Evolutionary conservation across 2,797 vertebrate genomes (phyloP).

Genomic region (Halcyon badia): DNA sequence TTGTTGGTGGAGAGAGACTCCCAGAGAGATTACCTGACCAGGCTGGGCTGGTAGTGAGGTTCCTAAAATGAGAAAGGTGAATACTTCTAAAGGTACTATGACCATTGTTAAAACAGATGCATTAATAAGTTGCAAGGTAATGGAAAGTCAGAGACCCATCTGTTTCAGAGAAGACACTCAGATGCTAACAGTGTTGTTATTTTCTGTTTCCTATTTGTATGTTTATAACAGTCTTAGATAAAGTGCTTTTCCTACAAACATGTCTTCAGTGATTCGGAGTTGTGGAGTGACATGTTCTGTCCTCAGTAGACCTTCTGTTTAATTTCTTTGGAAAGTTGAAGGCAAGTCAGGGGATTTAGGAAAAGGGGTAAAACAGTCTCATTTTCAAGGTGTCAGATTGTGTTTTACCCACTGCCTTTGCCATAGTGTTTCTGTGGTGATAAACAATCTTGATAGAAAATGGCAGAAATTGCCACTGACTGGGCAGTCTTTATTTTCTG

Average conservation of each 20-base stretch:
- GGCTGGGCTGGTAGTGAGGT: not conserved
- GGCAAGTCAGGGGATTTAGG: fast-evolving
- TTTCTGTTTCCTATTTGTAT: fast-evolving
- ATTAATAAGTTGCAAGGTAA: not conserved
- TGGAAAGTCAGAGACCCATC: fast-evolving
- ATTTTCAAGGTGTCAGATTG: not conserved
- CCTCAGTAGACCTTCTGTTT: not conserved
- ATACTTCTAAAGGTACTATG: not conserved
- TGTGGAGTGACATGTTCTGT: not conserved
- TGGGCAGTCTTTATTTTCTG: not conserved
- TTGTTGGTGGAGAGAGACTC: not conserved
- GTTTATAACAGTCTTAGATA: not conserved
- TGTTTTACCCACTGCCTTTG: not conserved
- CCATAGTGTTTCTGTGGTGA: not conserved
- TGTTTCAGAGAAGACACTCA: not conserved
- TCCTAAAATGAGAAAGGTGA: not conserved
- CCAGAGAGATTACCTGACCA: not conserved
- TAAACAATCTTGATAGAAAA: not conserved
- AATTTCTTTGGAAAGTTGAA: not conserved
- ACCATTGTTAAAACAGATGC: not conserved
- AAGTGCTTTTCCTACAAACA: not conserved
- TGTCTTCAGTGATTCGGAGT: not conserved
- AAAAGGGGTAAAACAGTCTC: not conserved
- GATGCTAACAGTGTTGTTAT: not conserved
- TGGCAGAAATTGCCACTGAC: not conserved